phyloP scores from a whole-genome alignment of 2,888 invertebrate species.

The Blastobasis adustella region DNA sequence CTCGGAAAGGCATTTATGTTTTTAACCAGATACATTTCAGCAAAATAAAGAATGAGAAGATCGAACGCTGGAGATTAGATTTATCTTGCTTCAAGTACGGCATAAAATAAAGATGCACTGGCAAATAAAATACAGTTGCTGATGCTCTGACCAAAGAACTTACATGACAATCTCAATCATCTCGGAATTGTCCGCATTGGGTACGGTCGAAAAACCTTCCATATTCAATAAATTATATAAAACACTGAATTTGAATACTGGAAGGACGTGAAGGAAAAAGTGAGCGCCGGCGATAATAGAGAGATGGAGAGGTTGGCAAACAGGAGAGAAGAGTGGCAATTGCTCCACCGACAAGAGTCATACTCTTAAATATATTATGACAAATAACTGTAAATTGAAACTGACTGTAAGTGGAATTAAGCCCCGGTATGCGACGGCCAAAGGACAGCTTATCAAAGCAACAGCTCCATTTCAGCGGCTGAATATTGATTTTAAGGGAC shows the following conservation, averaged over 20 bases:
- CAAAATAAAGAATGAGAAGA: constrained; percentile 17
- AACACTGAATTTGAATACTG: constrained; percentile 1
- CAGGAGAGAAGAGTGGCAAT: too few species aligned
- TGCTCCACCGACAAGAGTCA: too few species aligned
- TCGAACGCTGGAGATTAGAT: constrained; percentile 15
- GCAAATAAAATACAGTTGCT: constrained; percentile 13
- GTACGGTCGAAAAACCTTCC: constrained; percentile 9
- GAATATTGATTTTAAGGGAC: constrained; percentile 16
- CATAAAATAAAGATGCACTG: constrained; percentile 16
- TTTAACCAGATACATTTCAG: constrained; percentile 6
- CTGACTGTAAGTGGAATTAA: too few species aligned
- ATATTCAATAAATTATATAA: constrained; percentile 9
- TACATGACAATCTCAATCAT: constrained; percentile 7
- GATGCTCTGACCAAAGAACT: constrained; percentile 12
- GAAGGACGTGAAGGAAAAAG: background rate
- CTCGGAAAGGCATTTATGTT: constrained; percentile 10
- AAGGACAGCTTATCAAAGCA: constrained; percentile 3
- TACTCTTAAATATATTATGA: too few species aligned
- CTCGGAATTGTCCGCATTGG: constrained; percentile 10
- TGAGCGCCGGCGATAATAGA: too few species aligned
- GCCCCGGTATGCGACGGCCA: background rate
- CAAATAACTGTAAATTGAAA: too few species aligned
- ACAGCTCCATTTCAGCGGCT: background rate
- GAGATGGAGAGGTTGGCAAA: too few species aligned
- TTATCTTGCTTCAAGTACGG: constrained; percentile 15